These are phyloP conservation scores for Notospermus geniculatus DNA, from an alignment of 1,140 invertebrate genomes.

Conservation along the genomic window DNA sequence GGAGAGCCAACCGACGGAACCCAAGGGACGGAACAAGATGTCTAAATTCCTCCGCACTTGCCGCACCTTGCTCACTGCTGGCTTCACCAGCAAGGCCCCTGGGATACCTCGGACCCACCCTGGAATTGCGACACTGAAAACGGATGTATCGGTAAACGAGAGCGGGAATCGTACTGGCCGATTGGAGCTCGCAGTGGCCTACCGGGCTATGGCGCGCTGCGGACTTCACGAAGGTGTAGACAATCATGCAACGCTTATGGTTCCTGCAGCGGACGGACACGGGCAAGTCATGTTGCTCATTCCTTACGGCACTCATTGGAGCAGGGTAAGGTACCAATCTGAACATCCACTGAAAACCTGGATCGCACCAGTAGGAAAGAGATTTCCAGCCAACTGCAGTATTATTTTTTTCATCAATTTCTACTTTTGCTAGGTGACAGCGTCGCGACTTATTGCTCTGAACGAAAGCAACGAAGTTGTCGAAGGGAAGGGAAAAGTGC, in stretches of 20 bases:
- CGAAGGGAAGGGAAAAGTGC: background rate
- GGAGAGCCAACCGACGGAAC: too few species aligned
- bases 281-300: background rate
- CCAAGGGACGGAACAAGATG: too few species aligned
- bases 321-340: background rate
- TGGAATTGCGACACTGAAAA: too few species aligned
- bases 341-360: too few species aligned
- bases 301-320: slow-evolving; percentile 7
- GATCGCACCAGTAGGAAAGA: too few species aligned
- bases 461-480: background rate
- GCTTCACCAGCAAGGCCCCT: too few species aligned
- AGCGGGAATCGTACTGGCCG: background rate
- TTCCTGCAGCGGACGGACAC: background rate
- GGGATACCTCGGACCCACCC: too few species aligned
- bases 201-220: background rate
- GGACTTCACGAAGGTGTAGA: background rate
- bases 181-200: background rate
- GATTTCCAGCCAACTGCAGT: too few species aligned
- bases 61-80: too few species aligned
- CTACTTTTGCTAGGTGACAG: background rate
- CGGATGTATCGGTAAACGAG: too few species aligned
- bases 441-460: background rate
- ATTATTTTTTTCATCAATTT: background rate
- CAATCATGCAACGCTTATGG: background rate
- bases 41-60: too few species aligned